A percentile compares a stretch with the other conserved stretches of the same genome.
Evolutionary conservation across 2,113 vertebrate species (phyloP).

Genomic region (Antechinus flavipes): DNA sequence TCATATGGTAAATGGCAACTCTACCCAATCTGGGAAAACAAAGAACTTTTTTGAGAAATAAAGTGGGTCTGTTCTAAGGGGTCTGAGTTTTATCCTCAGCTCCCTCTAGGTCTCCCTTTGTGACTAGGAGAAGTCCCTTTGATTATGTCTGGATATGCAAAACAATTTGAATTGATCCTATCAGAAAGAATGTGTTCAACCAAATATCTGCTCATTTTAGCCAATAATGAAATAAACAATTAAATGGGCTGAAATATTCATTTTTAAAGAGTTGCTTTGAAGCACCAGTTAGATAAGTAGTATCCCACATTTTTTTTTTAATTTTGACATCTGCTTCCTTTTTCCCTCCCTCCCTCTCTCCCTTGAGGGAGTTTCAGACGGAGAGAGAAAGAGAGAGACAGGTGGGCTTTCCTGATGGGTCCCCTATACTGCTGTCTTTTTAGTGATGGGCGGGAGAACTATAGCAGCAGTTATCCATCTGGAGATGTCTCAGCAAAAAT

Average conservation of each 20-base stretch:
- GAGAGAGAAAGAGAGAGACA: background rate
- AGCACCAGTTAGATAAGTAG: background rate
- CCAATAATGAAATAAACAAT: background rate
- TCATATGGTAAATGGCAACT: background rate
- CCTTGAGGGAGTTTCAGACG: background rate
- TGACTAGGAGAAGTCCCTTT: background rate
- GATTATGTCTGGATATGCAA: background rate
- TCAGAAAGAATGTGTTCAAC: constrained; percentile 32
- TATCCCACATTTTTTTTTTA: background rate
- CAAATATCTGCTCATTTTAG: background rate
- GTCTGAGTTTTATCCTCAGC: constrained; percentile 5
- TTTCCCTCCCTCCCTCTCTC: background rate
- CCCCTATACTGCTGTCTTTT: background rate
- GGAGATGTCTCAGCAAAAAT: background rate
- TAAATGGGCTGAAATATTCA: background rate
- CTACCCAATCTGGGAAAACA: background rate
- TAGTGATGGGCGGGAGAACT: background rate
- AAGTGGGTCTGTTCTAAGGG: background rate
- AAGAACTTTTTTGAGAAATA: background rate
- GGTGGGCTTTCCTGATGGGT: background rate
- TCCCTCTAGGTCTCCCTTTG: background rate
- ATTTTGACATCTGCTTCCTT: background rate
- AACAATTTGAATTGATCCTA: background rate
- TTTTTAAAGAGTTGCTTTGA: background rate
- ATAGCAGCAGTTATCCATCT: background rate